Conservation (phyloP, 2,797 vertebrate genomes). For the Manis crassicaudata region DNA sequence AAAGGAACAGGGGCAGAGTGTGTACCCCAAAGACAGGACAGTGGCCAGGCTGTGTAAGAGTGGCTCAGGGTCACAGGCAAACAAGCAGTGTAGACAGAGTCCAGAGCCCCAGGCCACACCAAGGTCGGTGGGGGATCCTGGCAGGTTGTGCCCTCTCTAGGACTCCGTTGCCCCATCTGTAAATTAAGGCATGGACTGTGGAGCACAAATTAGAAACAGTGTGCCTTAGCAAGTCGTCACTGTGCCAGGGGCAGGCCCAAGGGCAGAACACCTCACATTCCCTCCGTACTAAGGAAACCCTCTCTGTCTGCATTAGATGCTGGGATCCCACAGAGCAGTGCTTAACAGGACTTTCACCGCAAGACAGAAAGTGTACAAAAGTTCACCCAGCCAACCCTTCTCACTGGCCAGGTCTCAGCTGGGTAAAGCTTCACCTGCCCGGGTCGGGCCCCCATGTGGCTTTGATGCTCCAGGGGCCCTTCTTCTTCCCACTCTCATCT, state of each 20-base stretch:
- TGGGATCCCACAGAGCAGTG: fast-evolving
- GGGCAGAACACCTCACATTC: neutral
- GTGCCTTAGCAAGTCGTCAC: fast-evolving
- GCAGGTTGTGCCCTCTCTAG: neutral
- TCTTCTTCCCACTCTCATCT: neutral
- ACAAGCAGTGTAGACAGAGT: neutral
- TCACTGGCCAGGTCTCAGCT: neutral
- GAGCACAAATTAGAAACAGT: neutral
- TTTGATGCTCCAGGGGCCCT: neutral
- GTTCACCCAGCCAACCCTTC: neutral
- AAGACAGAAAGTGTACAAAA: too few relatives aligned
- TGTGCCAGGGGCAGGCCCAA: neutral
- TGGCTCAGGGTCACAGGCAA: neutral
- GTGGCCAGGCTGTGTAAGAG: neutral
- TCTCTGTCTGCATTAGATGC: neutral
- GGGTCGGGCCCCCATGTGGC: fast-evolving
- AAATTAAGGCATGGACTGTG: neutral
- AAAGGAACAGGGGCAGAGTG: too few relatives aligned
- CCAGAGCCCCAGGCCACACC: neutral
- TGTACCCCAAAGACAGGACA: neutral
- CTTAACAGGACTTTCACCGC: fast-evolving
- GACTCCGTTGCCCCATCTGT: neutral
- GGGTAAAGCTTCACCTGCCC: neutral
- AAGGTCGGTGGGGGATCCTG: fast-evolving
- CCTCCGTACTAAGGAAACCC: neutral